Evolutionary conservation across 2,888 invertebrate genomes (phyloP).

Genomic region (Argyresthia goedartella): DNA sequence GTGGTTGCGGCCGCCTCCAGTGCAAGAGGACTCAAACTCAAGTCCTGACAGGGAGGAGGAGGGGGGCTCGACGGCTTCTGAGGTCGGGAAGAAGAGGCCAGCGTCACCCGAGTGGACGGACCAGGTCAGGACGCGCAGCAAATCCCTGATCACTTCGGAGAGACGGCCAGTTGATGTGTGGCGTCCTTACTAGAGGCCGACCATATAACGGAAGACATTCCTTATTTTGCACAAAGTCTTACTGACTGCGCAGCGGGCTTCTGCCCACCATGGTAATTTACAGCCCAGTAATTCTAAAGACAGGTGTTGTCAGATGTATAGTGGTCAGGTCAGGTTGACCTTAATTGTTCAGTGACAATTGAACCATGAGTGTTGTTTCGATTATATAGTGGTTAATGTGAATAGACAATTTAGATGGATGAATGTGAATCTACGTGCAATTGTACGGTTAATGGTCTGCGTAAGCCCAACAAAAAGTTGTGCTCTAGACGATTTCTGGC

Average conservation of each 20-base stretch:
- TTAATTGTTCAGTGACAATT: too few relatives aligned
- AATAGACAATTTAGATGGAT: slow-evolving; percentile 56
- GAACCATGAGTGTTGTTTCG: not conserved
- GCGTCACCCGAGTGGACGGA: slow-evolving; percentile 67
- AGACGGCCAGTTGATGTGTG: slow-evolving; percentile 79
- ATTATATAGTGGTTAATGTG: slow-evolving; percentile 31
- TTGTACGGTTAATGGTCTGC: slow-evolving; percentile 18
- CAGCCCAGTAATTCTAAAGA: too few relatives aligned
- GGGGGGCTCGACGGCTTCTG: slow-evolving; percentile 37
- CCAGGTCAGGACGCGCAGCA: slow-evolving; percentile 52
- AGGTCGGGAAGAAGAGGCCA: slow-evolving; percentile 59
- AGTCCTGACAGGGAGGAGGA: slow-evolving; percentile 56
- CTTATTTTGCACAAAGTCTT: too few relatives aligned
- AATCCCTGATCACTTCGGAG: slow-evolving; percentile 51
- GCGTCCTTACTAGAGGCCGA: slow-evolving; percentile 75
- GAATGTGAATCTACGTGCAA: slow-evolving; percentile 45
- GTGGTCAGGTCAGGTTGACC: too few relatives aligned
- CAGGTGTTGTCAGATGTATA: too few relatives aligned
- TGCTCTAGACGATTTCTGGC: too few relatives aligned
- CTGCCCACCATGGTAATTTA: too few relatives aligned
- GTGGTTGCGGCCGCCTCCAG: slow-evolving; percentile 71
- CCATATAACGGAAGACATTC: not conserved
- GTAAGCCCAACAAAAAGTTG: too few relatives aligned
- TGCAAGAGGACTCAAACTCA: slow-evolving; percentile 52
- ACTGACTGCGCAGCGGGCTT: too few relatives aligned